Evolutionary conservation across 2,797 vertebrate genomes (phyloP).

Genomic region (Sitta carolinensis): DNA sequence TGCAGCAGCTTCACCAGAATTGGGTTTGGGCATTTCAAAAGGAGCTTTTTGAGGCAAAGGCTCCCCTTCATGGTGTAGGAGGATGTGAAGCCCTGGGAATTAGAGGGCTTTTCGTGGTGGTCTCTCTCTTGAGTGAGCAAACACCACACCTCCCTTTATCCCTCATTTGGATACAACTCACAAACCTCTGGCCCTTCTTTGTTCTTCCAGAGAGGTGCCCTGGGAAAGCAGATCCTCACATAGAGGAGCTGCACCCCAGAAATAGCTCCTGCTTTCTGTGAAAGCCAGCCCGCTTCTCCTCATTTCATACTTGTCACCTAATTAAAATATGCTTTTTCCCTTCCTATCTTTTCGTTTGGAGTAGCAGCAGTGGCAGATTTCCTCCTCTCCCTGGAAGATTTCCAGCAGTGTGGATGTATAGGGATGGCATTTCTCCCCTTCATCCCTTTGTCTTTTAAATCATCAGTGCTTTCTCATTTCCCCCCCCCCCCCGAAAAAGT

Average conservation of each 20-base stretch:
- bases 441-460: neutral
- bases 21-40: neutral
- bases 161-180: neutral
- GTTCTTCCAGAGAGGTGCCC: neutral
- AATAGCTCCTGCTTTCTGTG: neutral
- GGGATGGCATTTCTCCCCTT: neutral
- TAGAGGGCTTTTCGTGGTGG: neutral
- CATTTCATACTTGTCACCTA: neutral
- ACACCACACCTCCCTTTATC: neutral
- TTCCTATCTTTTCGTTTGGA: neutral
- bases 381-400: neutral
- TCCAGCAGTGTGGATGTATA: neutral
- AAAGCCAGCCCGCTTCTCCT: neutral
- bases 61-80: neutral
- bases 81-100: rapidly evolving
- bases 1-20: neutral
- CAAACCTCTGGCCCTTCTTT: neutral
- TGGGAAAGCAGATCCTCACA: neutral
- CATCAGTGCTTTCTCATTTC: neutral
- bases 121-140: neutral
- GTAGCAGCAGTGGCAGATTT: neutral
- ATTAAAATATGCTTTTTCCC: neutral
- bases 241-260: neutral
- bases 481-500: neutral
- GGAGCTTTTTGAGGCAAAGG: neutral